phyloP scores from a whole-genome alignment of 2,888 invertebrate genomes.

The Volucella inflata region DNA sequence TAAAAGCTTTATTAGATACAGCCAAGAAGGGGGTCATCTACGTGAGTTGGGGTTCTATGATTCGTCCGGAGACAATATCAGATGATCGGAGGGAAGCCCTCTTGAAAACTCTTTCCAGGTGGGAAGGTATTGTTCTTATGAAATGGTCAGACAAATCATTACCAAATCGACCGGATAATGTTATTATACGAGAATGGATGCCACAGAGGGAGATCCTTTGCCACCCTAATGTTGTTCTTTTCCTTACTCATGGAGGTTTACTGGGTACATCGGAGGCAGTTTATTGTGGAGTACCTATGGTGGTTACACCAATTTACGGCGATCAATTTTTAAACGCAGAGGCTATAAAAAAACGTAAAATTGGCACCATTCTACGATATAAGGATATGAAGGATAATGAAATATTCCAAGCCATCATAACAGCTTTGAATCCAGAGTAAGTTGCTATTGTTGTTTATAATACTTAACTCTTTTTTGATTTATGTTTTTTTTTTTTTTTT shows the following conservation, averaged over 20 bases:
- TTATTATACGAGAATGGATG: slow-evolving; percentile 87
- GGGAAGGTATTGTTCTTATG: slow-evolving; percentile 86
- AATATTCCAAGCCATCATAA: slow-evolving; percentile 84
- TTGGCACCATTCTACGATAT: slow-evolving; percentile 85
- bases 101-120: slow-evolving; percentile 84
- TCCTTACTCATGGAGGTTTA: slow-evolving; percentile 89
- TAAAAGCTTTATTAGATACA: slow-evolving; percentile 85
- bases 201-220: slow-evolving; percentile 89
- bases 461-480: neutral
- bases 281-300: slow-evolving; percentile 86
- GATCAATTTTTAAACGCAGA: slow-evolving; percentile 87
- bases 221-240: slow-evolving; percentile 88
- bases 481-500: slow-evolving; percentile 17
- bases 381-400: slow-evolving; percentile 84
- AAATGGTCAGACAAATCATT: slow-evolving; percentile 87
- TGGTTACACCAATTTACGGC: slow-evolving; percentile 87
- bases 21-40: slow-evolving; percentile 87
- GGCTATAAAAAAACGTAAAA: slow-evolving; percentile 84
- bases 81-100: slow-evolving; percentile 85
- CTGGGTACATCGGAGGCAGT: slow-evolving; percentile 88
- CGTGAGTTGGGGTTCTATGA: slow-evolving; percentile 89
- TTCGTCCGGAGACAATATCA: slow-evolving; percentile 86
- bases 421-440: slow-evolving; percentile 79
- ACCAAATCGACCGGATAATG: slow-evolving; percentile 85
- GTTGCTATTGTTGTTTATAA: neutral